Evolutionary conservation across 2,888 invertebrate species (phyloP), one percentile per base, ranked within the genome.

Genomic region (Drosophila siamana): DNA sequence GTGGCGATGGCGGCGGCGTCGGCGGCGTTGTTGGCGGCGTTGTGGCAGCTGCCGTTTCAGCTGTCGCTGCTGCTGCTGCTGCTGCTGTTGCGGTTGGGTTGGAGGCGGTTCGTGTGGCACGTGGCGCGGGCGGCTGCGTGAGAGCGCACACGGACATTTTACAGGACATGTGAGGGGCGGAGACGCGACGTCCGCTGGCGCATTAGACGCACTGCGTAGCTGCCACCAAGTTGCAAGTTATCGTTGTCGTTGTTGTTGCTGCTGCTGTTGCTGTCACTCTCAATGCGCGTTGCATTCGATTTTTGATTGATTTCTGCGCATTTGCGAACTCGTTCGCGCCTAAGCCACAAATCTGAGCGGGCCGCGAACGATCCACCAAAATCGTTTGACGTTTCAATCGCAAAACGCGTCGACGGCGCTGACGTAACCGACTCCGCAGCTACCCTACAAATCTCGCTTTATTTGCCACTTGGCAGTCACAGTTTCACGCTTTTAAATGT

Each of bases 131-230:
- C 46, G 79, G 83, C 30, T 83, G 80, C 38, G 59, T 72, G 38
- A 89, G 89, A 36, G 91, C 91, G 80, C 92, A 92, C 89, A 92
- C 89, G 68, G 92, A 91, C 92, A 92, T 92, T 80, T 90, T 91
- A 78, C 78, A 80, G 70, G 79, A 83, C 88, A 80, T 84, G 62
- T 65, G 70, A 63, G 22, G 51, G 55, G 38, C 55, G 59, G 64
- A 55, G 60, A 30, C 16, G 19, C 28, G 55, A 52, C 60, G 59
- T 55, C 61, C 74, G 52, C 56, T 47, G 46, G 47, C 63, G 57
- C 76, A 77, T 75, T 54, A 77, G 80, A 70, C 59, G 63, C 60
- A 63, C 65, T 69, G 51, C 47, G 6, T 7, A 36, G 22, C 55
- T 22, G 44, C 47, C 13, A 41, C 28, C 11, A 44, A 47, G 36